A percentile compares a stretch with the other conserved stretches of the same genome.
Evolutionary conservation across 2,113 vertebrate genomes (phyloP).

Genomic region (Andinoacara biseriatus): DNA sequence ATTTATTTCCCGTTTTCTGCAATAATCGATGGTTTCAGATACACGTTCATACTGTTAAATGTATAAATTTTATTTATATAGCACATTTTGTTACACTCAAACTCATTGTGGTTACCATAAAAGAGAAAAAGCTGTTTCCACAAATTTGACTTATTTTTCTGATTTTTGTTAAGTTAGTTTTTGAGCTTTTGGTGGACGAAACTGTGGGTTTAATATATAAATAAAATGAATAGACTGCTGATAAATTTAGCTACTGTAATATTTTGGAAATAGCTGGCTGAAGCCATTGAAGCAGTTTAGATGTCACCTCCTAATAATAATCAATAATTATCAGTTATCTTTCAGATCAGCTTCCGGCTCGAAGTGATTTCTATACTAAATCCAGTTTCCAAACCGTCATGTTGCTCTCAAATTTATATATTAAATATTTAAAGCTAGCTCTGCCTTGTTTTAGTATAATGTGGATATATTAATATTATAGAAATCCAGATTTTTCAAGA

Average conservation of each 20-base stretch:
- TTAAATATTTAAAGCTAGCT: not conserved
- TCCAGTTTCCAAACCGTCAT: not conserved
- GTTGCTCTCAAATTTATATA: not conserved
- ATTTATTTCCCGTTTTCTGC: not conserved
- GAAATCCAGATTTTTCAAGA: not conserved
- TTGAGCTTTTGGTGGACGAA: not conserved
- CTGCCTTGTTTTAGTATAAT: too few relatives aligned
- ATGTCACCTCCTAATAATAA: not conserved
- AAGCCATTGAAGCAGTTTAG: not conserved
- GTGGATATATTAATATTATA: not conserved
- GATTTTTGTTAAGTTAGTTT: not conserved
- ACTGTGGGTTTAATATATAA: not conserved
- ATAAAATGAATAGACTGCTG: not conserved
- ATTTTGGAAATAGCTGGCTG: not conserved
- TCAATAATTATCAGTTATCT: not conserved
- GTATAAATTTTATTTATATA: too few relatives aligned
- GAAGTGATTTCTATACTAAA: not conserved
- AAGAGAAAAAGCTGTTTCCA: not conserved
- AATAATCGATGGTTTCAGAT: not conserved
- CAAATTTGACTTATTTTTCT: not conserved
- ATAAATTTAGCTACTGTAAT: not conserved
- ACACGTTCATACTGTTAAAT: not conserved
- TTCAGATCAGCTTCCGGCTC: not conserved
- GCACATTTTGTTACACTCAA: too few relatives aligned
- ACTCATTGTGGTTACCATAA: not conserved